These are phyloP conservation scores for Megalops atlanticus DNA, from an alignment of 2,113 vertebrate species.

Conservation along the genomic window DNA sequence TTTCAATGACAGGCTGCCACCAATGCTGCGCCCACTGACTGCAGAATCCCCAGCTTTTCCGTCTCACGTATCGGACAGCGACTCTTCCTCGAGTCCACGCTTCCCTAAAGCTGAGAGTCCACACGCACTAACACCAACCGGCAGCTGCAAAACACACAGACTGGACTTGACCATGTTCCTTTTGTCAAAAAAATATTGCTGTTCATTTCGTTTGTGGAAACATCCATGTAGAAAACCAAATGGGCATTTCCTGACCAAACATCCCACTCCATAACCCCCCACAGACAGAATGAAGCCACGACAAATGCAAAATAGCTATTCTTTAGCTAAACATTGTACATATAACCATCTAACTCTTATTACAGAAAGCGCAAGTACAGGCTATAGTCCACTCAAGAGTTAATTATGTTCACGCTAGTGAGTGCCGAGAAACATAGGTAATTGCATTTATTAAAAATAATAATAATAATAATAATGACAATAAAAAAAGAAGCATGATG, in stretches of 20 bases:
- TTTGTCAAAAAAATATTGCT: conserved; percentile 66
- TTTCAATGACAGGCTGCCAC: neutral
- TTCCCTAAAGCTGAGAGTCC: too few relatives aligned
- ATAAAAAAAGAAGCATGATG: neutral
- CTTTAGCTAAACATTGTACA: conserved; percentile 25
- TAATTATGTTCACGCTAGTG: conserved; percentile 14
- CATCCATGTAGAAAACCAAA: conserved; percentile 53
- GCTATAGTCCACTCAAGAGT: conserved; percentile 20
- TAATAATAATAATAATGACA: neutral
- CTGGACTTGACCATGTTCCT: conserved; percentile 59
- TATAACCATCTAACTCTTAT: conserved; percentile 22
- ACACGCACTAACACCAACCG: too few relatives aligned
- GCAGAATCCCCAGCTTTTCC: too few relatives aligned
- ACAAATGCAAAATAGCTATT: conserved; percentile 24
- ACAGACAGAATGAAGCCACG: conserved; percentile 21
- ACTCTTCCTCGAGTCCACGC: too few relatives aligned
- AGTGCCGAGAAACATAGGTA: neutral
- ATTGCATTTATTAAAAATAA: neutral
- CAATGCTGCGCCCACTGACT: too few relatives aligned
- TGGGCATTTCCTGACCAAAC: neutral
- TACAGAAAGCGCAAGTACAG: conserved; percentile 21
- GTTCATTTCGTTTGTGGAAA: conserved; percentile 55
- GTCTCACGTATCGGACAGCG: too few relatives aligned
- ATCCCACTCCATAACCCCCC: neutral
- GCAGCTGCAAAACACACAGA: conserved; percentile 53